A percentile compares a stretch with the other conserved stretches of the same genome.
phyloP scores from a whole-genome alignment of 2,113 vertebrate genomes.

The Macroglossus sobrinus region DNA sequence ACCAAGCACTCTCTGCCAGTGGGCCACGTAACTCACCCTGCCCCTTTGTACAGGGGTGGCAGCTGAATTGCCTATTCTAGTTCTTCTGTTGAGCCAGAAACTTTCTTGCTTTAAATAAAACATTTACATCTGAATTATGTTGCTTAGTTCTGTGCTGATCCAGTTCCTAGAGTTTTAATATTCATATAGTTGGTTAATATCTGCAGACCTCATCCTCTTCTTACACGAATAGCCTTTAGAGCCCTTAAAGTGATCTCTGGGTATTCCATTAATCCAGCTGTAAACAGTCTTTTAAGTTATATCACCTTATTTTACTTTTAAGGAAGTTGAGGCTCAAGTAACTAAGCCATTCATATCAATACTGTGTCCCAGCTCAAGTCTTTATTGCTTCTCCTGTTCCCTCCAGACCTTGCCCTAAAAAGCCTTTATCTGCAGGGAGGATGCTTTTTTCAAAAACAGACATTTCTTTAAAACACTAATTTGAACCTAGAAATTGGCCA shows the following conservation, averaged over 20 bases:
- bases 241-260: neutral
- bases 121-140: neutral
- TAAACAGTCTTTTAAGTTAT: neutral
- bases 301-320: neutral
- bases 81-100: neutral
- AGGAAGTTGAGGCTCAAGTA: neutral
- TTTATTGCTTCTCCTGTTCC: neutral
- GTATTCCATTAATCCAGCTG: neutral
- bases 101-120: neutral
- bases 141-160: neutral
- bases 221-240: neutral
- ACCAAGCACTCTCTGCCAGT: neutral
- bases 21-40: neutral
- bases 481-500: neutral
- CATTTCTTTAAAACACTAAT: neutral
- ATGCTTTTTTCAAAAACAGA: neutral
- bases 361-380: neutral
- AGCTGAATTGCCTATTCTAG: neutral
- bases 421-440: neutral
- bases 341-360: neutral
- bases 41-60: neutral
- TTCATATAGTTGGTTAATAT: neutral
- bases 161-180: conserved; percentile 4
- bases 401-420: neutral
- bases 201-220: neutral